Evolutionary conservation across 2,113 vertebrate genomes (phyloP).

Genomic region (Pseudorectes ferrugineus): DNA sequence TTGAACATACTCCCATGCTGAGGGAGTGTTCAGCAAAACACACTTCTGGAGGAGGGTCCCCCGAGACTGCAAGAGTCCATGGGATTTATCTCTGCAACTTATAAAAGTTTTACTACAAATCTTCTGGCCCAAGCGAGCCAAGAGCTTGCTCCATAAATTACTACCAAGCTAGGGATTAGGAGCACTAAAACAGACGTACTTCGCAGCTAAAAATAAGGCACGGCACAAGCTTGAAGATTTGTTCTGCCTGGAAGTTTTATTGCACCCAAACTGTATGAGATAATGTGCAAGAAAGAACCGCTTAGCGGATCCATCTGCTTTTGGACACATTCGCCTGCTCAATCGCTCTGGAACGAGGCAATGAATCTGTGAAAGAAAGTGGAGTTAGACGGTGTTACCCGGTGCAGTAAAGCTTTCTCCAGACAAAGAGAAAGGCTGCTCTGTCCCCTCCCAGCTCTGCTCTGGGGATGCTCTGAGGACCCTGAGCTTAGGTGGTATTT

Average conservation of each 20-base stretch:
- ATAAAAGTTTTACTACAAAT: constrained; percentile 61
- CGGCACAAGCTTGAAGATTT: constrained; percentile 53
- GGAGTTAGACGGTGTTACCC: not conserved
- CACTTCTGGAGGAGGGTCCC: not conserved
- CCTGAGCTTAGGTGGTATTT: fast-evolving
- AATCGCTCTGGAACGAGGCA: constrained; percentile 28
- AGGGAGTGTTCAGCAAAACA: constrained; percentile 2
- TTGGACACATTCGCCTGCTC: constrained; percentile 12
- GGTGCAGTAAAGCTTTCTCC: not conserved
- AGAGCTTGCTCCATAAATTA: constrained; percentile 60
- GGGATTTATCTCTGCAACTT: constrained; percentile 58
- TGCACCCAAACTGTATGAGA: constrained; percentile 62
- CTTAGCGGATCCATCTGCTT: constrained; percentile 58
- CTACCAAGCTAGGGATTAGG: constrained; percentile 60
- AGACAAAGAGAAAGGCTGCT: not conserved
- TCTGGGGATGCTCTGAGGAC: not conserved
- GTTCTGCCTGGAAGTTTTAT: constrained; percentile 65
- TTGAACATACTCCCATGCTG: not conserved
- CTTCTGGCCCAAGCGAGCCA: constrained; percentile 3
- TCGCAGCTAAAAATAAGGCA: constrained; percentile 54
- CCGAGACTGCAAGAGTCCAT: not conserved
- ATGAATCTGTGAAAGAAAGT: not conserved
- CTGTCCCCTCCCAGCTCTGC: not conserved
- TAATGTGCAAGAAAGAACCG: constrained; percentile 41
- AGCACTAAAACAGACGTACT: constrained; percentile 64